Conservation (phyloP, 2,113 vertebrate species). For the Xyliphius kryptos region DNA sequence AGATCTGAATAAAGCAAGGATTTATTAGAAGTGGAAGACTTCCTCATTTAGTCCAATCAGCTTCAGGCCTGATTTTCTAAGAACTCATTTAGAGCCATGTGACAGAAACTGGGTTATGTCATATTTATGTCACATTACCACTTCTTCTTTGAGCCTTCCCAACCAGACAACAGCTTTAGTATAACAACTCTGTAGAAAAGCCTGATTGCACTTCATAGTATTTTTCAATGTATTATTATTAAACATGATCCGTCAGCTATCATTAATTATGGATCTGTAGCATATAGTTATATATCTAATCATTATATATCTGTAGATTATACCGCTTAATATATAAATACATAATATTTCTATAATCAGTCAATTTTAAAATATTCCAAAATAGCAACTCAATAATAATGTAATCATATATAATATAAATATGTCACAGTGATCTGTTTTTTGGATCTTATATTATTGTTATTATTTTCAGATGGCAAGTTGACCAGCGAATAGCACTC, state of each 20-base stretch:
- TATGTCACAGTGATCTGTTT: background rate
- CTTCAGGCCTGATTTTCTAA: constrained; percentile 15
- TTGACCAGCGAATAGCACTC: no score
- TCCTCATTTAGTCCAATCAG: constrained; percentile 11
- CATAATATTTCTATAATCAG: background rate
- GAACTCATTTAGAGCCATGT: constrained; percentile 20
- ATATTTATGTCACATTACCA: constrained; percentile 8
- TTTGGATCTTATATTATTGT: background rate
- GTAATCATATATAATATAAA: background rate
- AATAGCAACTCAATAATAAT: no score
- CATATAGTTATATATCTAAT: background rate
- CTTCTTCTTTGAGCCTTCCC: background rate
- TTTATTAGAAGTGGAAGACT: constrained; percentile 2
- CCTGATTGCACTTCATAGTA: background rate
- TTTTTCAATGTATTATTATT: background rate
- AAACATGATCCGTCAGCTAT: no score
- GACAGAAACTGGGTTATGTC: constrained; percentile 23
- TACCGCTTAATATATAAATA: background rate
- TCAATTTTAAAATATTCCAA: no score
- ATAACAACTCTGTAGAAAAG: background rate
- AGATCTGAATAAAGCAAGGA: constrained; percentile 2
- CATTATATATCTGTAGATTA: background rate
- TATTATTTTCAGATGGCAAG: background rate
- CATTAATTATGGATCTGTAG: background rate
- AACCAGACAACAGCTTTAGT: background rate